Percentiles rank a stretch among this genome's conserved stretches.
Conservation (phyloP, 2,797 vertebrate genomes). For the Gadopsis marmoratus region DNA sequence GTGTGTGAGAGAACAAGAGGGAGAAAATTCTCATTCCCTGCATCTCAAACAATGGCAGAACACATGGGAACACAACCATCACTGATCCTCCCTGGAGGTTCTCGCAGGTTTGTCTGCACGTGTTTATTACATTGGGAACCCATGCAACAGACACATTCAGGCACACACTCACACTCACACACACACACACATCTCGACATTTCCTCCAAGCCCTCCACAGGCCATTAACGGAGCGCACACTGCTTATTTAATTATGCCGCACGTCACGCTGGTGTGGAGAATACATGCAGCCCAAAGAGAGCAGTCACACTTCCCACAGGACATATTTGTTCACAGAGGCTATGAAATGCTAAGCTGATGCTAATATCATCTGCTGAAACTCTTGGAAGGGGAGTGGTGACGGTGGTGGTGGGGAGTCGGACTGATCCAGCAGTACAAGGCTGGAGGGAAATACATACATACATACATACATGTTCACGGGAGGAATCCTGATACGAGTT, state of each 20-base stretch:
- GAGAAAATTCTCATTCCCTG: constrained; percentile 15
- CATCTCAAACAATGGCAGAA: constrained; percentile 24
- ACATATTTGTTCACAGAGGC: constrained; percentile 37
- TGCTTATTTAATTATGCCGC: constrained; percentile 76
- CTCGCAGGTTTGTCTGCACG: constrained; percentile 64
- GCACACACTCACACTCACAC: constrained; percentile 51
- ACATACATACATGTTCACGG: no score
- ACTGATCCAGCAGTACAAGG: constrained; percentile 27
- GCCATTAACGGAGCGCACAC: constrained; percentile 75
- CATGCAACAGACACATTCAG: constrained; percentile 23
- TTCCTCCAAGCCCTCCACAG: constrained; percentile 58
- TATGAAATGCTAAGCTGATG: constrained; percentile 47
- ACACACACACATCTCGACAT: constrained; percentile 45
- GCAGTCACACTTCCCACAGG: constrained; percentile 45
- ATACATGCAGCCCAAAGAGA: constrained; percentile 56
- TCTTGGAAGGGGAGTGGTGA: constrained; percentile 21
- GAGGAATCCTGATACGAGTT: constrained; percentile 7
- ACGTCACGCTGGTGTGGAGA: constrained; percentile 64
- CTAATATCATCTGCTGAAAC: constrained; percentile 56
- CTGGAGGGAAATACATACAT: constrained; percentile 31
- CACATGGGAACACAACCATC: constrained; percentile 31
- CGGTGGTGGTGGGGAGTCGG: neutral
- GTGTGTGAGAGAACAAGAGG: constrained; percentile 10
- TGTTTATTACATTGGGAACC: constrained; percentile 52
- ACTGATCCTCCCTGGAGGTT: constrained; percentile 41